These are phyloP conservation scores for Patella depressa DNA, from an alignment of 2,888 invertebrate genomes.

Conservation along the genomic window DNA sequence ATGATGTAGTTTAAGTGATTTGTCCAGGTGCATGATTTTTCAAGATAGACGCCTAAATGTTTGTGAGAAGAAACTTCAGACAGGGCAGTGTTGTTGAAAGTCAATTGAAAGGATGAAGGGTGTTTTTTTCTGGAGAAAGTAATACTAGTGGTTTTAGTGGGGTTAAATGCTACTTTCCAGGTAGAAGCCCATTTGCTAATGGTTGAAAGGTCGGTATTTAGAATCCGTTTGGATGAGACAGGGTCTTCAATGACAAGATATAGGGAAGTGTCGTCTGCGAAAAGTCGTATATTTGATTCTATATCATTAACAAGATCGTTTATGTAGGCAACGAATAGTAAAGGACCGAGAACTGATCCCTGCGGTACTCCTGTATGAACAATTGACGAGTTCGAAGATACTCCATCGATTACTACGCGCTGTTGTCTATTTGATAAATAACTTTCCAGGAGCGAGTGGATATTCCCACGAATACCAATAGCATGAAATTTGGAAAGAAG, in stretches of 20 bases:
- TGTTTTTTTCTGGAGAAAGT: too few relatives aligned
- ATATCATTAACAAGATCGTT: neutral
- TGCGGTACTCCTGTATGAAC: neutral
- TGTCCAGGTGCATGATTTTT: too few relatives aligned
- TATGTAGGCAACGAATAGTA: neutral
- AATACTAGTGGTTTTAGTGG: neutral
- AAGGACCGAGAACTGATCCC: constrained; percentile 2
- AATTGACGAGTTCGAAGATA: neutral
- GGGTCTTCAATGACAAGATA: neutral
- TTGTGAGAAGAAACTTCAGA: too few relatives aligned
- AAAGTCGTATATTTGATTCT: neutral
- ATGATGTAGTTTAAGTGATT: too few relatives aligned
- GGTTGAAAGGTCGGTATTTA: neutral
- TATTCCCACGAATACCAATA: neutral
- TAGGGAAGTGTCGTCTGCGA: neutral
- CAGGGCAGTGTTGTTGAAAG: too few relatives aligned
- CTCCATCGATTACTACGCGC: neutral
- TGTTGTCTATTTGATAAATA: neutral
- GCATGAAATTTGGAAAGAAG: neutral
- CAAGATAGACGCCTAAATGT: too few relatives aligned
- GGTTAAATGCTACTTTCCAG: constrained; percentile 3
- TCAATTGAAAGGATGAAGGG: too few relatives aligned
- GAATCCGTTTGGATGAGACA: neutral
- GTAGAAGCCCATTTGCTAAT: neutral
- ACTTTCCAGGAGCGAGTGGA: neutral